phyloP scores from a whole-genome alignment of 1,140 invertebrate species.

The Drosophila equinoxialis region DNA sequence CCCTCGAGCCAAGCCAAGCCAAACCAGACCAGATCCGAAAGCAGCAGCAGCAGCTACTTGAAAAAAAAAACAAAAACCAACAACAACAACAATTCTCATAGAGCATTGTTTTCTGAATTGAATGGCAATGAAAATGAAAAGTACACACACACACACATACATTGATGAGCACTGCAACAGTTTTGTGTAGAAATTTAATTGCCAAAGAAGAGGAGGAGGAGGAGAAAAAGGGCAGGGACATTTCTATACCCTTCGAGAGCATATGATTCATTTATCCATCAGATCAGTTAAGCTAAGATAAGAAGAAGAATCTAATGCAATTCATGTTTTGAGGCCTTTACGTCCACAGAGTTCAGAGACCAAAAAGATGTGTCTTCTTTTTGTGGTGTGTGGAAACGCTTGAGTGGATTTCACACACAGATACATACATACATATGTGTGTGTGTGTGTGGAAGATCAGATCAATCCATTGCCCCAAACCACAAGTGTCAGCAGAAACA shows the following conservation, averaged over 20 bases:
- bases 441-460: not conserved
- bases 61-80: constrained; percentile 40
- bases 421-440: constrained; percentile 3
- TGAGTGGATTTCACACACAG: constrained; percentile 55
- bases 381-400: constrained; percentile 28
- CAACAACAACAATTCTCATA: constrained; percentile 27
- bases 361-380: constrained; percentile 40
- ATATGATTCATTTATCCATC: too few species aligned
- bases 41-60: constrained; percentile 21
- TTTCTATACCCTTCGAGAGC: not conserved
- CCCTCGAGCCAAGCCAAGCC: not conserved
- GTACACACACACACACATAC: constrained; percentile 37
- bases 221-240: not conserved
- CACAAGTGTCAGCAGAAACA: constrained; percentile 48
- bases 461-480: constrained; percentile 15
- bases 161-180: not conserved
- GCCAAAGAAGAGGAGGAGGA: constrained; percentile 40
- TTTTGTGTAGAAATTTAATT: constrained; percentile 67
- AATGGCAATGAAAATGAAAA: constrained; percentile 77
- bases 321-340: constrained; percentile 1
- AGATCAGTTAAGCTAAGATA: too few species aligned
- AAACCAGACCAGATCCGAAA: constrained; percentile 8
- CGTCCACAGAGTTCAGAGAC: constrained; percentile 58
- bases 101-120: constrained; percentile 69
- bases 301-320: too few species aligned